Evolutionary conservation across 2,888 invertebrate species (phyloP).

Genomic region (Camponotus fellah): DNA sequence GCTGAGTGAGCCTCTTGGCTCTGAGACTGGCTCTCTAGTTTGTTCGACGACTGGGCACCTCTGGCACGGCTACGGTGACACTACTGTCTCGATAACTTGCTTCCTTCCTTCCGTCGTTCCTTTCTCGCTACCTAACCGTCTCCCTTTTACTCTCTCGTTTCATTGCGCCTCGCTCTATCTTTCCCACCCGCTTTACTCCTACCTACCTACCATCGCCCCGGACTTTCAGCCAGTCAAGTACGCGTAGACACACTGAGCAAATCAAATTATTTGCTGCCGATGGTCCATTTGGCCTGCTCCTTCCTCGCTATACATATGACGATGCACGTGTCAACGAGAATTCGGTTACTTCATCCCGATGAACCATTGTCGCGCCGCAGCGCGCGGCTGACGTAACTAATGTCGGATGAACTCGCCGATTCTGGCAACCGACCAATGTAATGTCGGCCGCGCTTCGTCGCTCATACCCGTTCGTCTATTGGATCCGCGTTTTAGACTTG

Average conservation of each 20-base stretch:
- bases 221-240: conserved; percentile 66
- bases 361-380: conserved; percentile 60
- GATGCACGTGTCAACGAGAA: conserved; percentile 76
- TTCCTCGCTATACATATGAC: conserved; percentile 62
- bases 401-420: conserved; percentile 66
- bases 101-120: conserved; percentile 70
- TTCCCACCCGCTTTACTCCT: conserved; percentile 26
- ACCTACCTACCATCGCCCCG: conserved; percentile 26
- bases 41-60: conserved; percentile 75
- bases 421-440: conserved; percentile 70
- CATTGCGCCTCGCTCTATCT: conserved; percentile 8
- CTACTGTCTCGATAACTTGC: conserved; percentile 77
- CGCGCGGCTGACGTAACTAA: conserved; percentile 69
- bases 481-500: conserved; percentile 52
- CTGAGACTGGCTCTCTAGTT: conserved; percentile 72
- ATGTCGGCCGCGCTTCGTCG: conserved; percentile 59
- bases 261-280: conserved; percentile 74
- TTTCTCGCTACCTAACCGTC: conserved; percentile 37
- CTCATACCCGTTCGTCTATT: conserved; percentile 43
- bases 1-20: conserved; percentile 68
- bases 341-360: conserved; percentile 70
- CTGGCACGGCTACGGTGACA: conserved; percentile 73
- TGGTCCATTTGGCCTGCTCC: conserved; percentile 72
- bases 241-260: conserved; percentile 67
- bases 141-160: conserved; percentile 37